Percentiles rank a stretch among this genome's conserved stretches.
Evolutionary conservation across 1,140 invertebrate species (phyloP).

Genomic region (Pseudomyrmex cubaensis): DNA sequence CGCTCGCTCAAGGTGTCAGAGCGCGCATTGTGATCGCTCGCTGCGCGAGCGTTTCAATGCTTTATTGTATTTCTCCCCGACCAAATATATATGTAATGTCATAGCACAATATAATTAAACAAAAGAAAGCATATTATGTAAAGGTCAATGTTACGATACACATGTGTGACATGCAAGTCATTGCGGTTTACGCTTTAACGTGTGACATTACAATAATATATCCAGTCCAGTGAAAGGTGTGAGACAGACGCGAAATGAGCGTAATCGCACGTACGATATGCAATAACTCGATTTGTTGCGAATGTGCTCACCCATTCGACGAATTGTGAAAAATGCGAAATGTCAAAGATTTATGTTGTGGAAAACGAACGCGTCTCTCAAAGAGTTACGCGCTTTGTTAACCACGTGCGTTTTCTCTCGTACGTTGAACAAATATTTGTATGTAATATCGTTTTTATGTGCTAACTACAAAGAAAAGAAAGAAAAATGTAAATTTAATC

Average conservation of each 20-base stretch:
- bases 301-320: not conserved
- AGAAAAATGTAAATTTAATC: too few relatives aligned
- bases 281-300: constrained; percentile 19
- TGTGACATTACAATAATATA: constrained; percentile 25
- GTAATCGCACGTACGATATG: not conserved
- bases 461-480: too few relatives aligned
- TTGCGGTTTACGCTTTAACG: not conserved
- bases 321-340: constrained; percentile 2
- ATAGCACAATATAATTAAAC: constrained; percentile 2
- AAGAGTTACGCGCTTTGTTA: not conserved
- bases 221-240: not conserved
- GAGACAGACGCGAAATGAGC: constrained; percentile 13
- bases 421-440: too few relatives aligned
- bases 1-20: constrained; percentile 42
- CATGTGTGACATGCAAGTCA: not conserved
- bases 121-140: not conserved
- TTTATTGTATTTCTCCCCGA: not conserved
- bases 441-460: too few relatives aligned
- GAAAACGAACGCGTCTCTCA: not conserved
- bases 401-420: too few relatives aligned
- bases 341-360: not conserved
- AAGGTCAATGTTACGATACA: constrained; percentile 41
- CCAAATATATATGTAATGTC: not conserved
- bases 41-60: not conserved
- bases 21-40: not conserved